Evolutionary conservation across 2,888 invertebrate species (phyloP), one percentile per base, ranked within the genome.

Genomic region (Ectobius pallidus): DNA sequence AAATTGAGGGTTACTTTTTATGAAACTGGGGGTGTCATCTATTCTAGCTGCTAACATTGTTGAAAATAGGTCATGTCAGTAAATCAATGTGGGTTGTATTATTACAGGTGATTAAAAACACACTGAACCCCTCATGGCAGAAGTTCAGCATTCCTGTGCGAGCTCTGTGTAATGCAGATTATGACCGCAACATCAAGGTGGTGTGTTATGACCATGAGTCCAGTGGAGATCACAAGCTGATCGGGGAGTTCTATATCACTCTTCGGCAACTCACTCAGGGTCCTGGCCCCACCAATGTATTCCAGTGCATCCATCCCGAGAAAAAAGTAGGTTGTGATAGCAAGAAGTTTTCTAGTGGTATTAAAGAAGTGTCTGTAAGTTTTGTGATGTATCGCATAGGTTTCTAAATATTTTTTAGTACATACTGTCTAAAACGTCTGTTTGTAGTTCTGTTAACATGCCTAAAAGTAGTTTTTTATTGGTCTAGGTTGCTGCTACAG

Each of bases 151-250:
- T 86, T 30, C 80, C 83, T 32, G 80, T 83, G 2, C 79, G 83
- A 42, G 77, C 79, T 2, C 78, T 87, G 58, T 86, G 86, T 77
- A 84, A 84, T 77, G 85, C 84, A 22, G 86, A 87, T 77, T 81
- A 84, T 78, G 83, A 85, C 69, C 81, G 87, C 67, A 80, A 80
- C 58, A 81, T 88, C 42, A 82, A 82, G 76, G 79, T 87, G 46
- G 83, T 84, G 72, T 86, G 86, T 77, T 86, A 80, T 79, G 86
- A 87, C 77, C 85, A 85, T 83, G 84, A 86, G 78, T 81, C 80
- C 49, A 80, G 79, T 69, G 85, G 86, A 49, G 80, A 79, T 62
- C 82, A 83, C 79, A 83, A 83, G 73, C 80, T 84, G 62, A 86
- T 86, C 76, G 86, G 86, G 55, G 81, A 82, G 70, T 84, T 83